These are phyloP conservation scores for Catharus ustulatus DNA, from an alignment of 2,797 vertebrate species.

Conservation along the genomic window DNA sequence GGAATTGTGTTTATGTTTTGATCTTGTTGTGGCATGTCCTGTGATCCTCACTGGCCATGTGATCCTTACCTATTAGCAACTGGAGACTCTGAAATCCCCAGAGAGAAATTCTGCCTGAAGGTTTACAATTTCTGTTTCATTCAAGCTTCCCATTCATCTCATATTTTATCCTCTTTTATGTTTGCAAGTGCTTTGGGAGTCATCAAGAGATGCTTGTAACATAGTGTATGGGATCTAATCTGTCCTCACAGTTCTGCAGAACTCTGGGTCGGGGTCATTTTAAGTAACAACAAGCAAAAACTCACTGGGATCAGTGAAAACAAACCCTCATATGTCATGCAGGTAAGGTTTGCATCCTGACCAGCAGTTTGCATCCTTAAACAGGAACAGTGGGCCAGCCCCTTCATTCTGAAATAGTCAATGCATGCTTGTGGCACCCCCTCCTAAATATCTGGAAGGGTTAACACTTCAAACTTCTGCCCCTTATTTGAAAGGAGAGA, in stretches of 20 bases:
- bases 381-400: background rate
- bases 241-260: background rate
- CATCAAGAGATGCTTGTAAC: conserved; percentile 3
- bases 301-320: background rate
- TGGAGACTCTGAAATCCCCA: background rate
- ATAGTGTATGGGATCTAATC: background rate
- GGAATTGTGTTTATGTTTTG: conserved; percentile 23
- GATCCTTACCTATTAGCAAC: background rate
- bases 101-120: conserved; percentile 15
- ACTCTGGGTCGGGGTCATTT: background rate
- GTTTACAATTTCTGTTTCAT: conserved; percentile 41
- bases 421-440: background rate
- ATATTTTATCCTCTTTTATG: conserved; percentile 26
- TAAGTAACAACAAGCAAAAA: background rate
- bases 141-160: conserved; percentile 51
- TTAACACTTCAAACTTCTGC: conserved; percentile 30
- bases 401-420: background rate
- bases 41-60: background rate
- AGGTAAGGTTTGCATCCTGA: background rate
- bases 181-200: conserved; percentile 32
- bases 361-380: background rate
- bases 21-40: background rate
- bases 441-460: background rate
- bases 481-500: conserved; percentile 15
- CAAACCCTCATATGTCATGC: accelerated